These are phyloP conservation scores for Rhincodon typus DNA, from an alignment of 2,797 vertebrate genomes.

Conservation along the genomic window DNA sequence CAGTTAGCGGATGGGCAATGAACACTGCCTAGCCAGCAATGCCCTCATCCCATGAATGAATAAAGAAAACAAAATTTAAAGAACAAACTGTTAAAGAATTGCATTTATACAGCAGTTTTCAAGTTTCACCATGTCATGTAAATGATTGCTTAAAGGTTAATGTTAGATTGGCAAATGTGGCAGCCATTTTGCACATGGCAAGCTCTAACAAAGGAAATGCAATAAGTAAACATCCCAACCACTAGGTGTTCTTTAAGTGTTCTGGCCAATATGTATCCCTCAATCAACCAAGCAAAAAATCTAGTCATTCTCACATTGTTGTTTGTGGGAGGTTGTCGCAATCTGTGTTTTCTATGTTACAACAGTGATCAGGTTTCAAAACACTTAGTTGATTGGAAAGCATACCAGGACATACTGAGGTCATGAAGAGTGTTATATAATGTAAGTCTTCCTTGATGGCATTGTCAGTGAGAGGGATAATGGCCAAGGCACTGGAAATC, in stretches of 20 bases:
- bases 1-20: too few relatives aligned
- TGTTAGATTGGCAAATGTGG: neutral
- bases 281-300: neutral
- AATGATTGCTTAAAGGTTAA: neutral
- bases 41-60: too few relatives aligned
- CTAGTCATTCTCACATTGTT: neutral
- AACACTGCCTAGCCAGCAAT: too few relatives aligned
- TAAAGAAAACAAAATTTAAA: neutral
- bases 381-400: neutral
- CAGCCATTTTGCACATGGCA: neutral
- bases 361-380: neutral
- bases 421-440: neutral
- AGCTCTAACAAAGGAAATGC: neutral
- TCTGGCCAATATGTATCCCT: neutral
- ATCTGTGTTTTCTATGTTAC: neutral
- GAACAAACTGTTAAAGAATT: neutral
- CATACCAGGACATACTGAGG: neutral
- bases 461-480: neutral
- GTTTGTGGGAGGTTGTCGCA: neutral
- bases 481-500: neutral
- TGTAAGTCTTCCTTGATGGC: neutral
- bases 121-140: too few relatives aligned
- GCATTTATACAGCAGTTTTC: neutral
- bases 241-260: neutral
- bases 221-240: neutral